Evolutionary conservation across 2,888 invertebrate genomes (phyloP), one percentile per base, ranked within the genome.

Genomic region (Leptinotarsa peninsularis): DNA sequence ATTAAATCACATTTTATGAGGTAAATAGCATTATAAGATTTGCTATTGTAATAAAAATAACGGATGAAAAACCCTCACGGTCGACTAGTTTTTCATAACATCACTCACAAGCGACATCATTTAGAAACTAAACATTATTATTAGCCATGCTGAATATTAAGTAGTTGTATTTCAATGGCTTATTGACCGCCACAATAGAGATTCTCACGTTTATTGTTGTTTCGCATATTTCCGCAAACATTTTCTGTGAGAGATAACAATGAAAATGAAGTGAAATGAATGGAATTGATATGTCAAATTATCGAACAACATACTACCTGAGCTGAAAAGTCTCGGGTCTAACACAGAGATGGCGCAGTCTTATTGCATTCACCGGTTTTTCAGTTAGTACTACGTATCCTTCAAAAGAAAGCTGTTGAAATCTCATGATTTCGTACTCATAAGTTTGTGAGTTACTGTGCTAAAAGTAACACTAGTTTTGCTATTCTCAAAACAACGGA

Each of bases 171-270:
- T 63, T 63, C 63, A 63, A 43, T 63, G 43, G 13, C 10, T 33
- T 63, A 33, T 18, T 63, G 63, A 33, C 43, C 63, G 63, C 17
- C 63, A 23, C 14, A 58, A 58, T 58, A 58, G 23, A 58, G 58
- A 58, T 58, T 58, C 58, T 23, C 58, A 58, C 58, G 58, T 58
- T 23, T 33, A 43, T n/a, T 43, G 63, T 43, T n/a, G 27, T n/a
- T 43, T 43, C 1, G 17, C 0, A 33, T 27, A 33, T 63, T 63
- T 15, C 33, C 14, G 15, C 10, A 13, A 21, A 23, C 15, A 14
- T 58, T 58, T 58, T 58, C 14, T 58, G 15, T 18, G 3, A 15
- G 4, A 58, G 14, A 2, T 15, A 0, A 23, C 1, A 23, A 23
- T 4, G 23, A 23, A 23, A 58, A 23, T 58, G 14, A 23, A 23